Evolutionary conservation across 64 coral and sea anemone species (phyloP), one percentile per base, ranked within the genome.

Genomic region (Catalaphyllia jardinei): DNA sequence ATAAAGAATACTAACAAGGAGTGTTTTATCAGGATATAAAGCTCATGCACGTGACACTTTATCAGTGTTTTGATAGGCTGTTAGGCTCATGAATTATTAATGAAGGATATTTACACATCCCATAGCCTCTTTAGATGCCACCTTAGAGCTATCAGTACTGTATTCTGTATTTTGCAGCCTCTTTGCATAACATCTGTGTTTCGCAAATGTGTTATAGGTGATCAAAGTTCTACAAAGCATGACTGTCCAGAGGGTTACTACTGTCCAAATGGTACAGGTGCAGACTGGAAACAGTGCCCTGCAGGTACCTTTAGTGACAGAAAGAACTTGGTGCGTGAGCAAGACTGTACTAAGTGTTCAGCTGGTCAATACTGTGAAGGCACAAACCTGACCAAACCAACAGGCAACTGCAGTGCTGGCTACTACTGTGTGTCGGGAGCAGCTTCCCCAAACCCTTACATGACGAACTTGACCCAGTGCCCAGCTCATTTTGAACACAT

Each of bases 251-350:
- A 35, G 31, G 97, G 97, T 1, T 99, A 55, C 74, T 99, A 82
- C 54, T 99, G 97, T 54, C 97, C 97, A 29, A 99, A 99, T 62
- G 91, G 94, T n/a, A 99, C 97, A 16, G 97, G 97, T 0, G 88
- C 12, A 55, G 88, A 95, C 67, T 95, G 93, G 97, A 92, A 67
- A 28, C 63, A 89, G 22, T 99, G 97, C 74, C 97, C 97, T n/a
- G 77, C 93, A 31, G 97, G 97, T 31, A 91, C 97, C 35, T 99
- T 95, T 79, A 95, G 88, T 63, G 85, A 79, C 29, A 73, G 80
- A 20, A 63, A 62, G 49, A 92, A 89, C 25, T 63, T 99, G n/a
- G 91, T 77, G 3, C 86, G 88, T 60, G 96, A 95, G 24, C 81
- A 93, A 82, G 93, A 99, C 24, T 99, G 97, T 51, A 91, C 73